These are phyloP conservation scores for Coenobita brevimanus DNA, from an alignment of 1,140 invertebrate genomes.

Conservation along the genomic window DNA sequence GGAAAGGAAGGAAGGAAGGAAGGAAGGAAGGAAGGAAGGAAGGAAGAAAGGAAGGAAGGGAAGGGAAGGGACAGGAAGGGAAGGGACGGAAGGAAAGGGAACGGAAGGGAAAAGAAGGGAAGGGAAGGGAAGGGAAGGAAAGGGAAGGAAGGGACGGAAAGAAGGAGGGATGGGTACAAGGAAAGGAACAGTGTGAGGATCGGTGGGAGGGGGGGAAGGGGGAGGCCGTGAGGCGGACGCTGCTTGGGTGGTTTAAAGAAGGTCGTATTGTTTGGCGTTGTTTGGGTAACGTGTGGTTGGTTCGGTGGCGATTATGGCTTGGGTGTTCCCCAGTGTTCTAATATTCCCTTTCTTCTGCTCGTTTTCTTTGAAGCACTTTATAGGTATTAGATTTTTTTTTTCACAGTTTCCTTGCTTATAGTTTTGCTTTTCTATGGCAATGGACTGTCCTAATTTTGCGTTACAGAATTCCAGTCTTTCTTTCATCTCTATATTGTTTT, in stretches of 20 bases:
- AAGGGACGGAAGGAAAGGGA: background rate
- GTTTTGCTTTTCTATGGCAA: no score
- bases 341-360: no score
- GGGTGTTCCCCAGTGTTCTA: no score
- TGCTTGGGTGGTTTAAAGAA: constrained; percentile 30
- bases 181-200: background rate
- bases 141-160: background rate
- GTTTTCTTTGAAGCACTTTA: no score
- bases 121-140: background rate
- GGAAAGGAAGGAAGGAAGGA: no score
- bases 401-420: no score
- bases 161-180: background rate
- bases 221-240: background rate
- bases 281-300: constrained; percentile 43
- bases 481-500: no score
- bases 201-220: constrained; percentile 23
- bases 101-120: background rate
- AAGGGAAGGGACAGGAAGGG: background rate
- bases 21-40: background rate
- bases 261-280: constrained; percentile 31
- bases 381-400: no score
- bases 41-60: no score
- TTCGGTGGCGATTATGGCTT: constrained; percentile 14
- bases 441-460: no score
- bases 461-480: no score